A percentile compares a stretch with the other conserved stretches of the same genome.
phyloP scores from a whole-genome alignment of 1,140 invertebrate genomes.

The Semibalanus balanoides region DNA sequence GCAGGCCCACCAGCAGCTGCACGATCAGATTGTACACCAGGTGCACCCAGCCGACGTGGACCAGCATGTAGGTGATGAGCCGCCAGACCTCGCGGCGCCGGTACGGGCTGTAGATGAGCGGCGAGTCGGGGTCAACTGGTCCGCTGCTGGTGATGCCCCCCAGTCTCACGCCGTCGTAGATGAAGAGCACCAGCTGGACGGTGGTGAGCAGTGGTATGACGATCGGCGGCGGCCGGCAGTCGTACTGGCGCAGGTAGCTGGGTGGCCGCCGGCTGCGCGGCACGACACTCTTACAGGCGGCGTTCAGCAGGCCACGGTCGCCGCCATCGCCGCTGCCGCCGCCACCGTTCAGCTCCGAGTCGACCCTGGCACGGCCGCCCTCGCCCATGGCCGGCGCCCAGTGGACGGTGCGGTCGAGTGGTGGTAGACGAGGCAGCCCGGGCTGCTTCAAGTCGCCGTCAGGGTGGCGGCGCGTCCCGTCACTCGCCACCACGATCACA shows the following conservation, averaged over 20 bases:
- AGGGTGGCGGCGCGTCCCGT: too few relatives aligned
- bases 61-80: conserved; percentile 90
- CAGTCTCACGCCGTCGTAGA: background rate
- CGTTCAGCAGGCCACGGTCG: too few relatives aligned
- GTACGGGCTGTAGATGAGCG: conserved; percentile 79
- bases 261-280: background rate
- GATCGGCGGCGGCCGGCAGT: background rate
- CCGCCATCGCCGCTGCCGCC: too few relatives aligned
- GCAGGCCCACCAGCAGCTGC: conserved; percentile 49
- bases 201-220: background rate
- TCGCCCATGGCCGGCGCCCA: too few relatives aligned
- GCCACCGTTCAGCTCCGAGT: too few relatives aligned
- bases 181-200: background rate
- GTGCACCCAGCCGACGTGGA: conserved; percentile 58
- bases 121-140: conserved; percentile 21
- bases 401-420: too few relatives aligned
- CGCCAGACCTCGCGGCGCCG: conserved; percentile 79
- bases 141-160: background rate
- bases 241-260: background rate
- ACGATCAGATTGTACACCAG: conserved; percentile 34
- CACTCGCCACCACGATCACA: too few relatives aligned
- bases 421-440: too few relatives aligned
- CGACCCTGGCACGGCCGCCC: too few relatives aligned
- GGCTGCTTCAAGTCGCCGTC: too few relatives aligned
- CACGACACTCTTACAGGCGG: background rate